Conservation (phyloP, 2,113 vertebrate species). For the Gobio gobio region DNA sequence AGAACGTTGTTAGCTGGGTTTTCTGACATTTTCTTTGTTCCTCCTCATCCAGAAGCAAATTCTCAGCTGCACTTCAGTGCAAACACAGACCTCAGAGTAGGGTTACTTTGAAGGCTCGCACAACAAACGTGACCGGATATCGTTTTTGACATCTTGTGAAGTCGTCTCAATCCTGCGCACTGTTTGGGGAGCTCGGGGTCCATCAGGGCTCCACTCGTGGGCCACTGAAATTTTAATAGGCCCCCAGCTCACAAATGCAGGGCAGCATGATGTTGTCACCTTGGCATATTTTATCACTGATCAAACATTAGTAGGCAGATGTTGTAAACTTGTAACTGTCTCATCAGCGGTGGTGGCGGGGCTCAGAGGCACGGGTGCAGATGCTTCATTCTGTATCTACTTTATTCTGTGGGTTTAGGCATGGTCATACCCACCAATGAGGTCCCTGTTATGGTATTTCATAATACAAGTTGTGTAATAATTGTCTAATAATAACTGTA, state of each 20-base stretch:
- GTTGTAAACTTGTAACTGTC: constrained; percentile 88
- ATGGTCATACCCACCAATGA: too few relatives aligned
- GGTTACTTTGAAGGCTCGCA: constrained; percentile 53
- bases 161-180: constrained; percentile 80
- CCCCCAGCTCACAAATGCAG: constrained; percentile 83
- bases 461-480: too few relatives aligned
- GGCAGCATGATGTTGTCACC: constrained; percentile 90
- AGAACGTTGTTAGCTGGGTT: background rate
- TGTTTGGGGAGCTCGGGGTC: constrained; percentile 79
- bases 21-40: constrained; percentile 14
- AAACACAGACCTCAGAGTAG: constrained; percentile 40
- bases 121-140: constrained; percentile 83
- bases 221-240: constrained; percentile 90
- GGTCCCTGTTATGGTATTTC: too few relatives aligned
- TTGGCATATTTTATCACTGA: constrained; percentile 93
- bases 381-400: constrained; percentile 64
- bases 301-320: constrained; percentile 91
- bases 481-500: too few relatives aligned
- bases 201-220: constrained; percentile 82
- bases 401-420: constrained; percentile 4
- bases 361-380: constrained; percentile 77
- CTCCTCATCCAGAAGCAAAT: constrained; percentile 39
- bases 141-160: constrained; percentile 88
- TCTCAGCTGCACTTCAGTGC: constrained; percentile 62
- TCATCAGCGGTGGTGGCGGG: constrained; percentile 76